Percentiles rank a stretch among this genome's conserved stretches.
These are phyloP conservation scores for Cyanoramphus novaezelandiae DNA, from an alignment of 2,113 vertebrate genomes.

Conservation along the genomic window DNA sequence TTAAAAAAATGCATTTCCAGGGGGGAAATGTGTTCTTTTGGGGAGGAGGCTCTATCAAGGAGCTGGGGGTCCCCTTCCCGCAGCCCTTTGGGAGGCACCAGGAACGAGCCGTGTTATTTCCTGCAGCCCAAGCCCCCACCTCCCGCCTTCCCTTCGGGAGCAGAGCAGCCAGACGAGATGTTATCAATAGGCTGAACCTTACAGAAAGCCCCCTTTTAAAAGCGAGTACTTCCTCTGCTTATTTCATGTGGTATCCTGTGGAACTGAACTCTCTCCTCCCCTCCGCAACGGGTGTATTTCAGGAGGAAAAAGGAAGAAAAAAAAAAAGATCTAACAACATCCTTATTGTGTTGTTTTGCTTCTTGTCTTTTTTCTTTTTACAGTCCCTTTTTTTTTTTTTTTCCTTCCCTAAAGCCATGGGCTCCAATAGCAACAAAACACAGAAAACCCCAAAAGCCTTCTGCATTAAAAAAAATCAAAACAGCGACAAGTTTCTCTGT, in stretches of 20 bases:
- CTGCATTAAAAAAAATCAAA: neutral
- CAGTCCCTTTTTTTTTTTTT: neutral
- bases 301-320: constrained; percentile 41
- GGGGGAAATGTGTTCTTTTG: neutral
- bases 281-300: neutral
- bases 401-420: neutral
- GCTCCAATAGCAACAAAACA: neutral
- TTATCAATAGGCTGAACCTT: constrained; percentile 72
- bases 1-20: neutral
- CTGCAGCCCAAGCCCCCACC: constrained; percentile 41
- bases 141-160: constrained; percentile 56
- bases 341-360: constrained; percentile 45
- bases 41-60: neutral
- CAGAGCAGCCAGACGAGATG: constrained; percentile 76
- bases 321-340: constrained; percentile 53
- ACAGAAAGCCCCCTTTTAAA: constrained; percentile 71
- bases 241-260: constrained; percentile 76
- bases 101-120: constrained; percentile 54
- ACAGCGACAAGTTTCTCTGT: neutral
- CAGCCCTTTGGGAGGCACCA: neutral
- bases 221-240: constrained; percentile 74
- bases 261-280: constrained; percentile 44
- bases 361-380: neutral
- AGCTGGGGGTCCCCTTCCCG: neutral
- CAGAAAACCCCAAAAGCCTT: neutral